Evolutionary conservation across 2,797 vertebrate species (phyloP), one percentile per base, ranked within the genome.

Genomic region (Esox masquinongy): DNA sequence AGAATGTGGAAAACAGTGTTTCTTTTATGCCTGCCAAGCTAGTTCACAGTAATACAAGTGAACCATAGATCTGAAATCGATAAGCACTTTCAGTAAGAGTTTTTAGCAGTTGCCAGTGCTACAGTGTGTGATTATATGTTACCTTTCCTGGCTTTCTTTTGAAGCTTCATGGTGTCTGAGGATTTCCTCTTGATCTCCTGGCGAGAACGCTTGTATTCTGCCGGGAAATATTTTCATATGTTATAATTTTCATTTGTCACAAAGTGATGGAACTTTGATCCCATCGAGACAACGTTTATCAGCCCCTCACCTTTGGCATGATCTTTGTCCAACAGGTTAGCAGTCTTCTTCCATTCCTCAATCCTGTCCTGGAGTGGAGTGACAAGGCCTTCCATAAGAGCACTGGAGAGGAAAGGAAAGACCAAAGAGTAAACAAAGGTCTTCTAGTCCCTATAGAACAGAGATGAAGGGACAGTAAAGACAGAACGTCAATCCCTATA

Each of bases 81-180:
- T 4, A 24, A 6, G 9, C n/a, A 22, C 34, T 49, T 70, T 70
- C 24, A 22, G 5, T 8, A 1, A 5, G 68, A 26, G 63, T 29
- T 70, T 68, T 49, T 50, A n/a, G 12, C n/a, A 61, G 56, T 59
- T 19, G 56, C 31, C 12, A 70, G 31, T 26, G 11, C 1, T n/a
- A n/a, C 1, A 15, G 4, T 15, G 72, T 17, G 12, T 47, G 7
- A 8, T 49, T 6, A 39, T 29, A 22, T 5, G 89, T 87, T 86
- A 99, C 98, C 98, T 97, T 99, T 99, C 82, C 97, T 95, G 0
- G 97, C 97, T 77, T 98, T 99, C 84, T 99, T 99, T 92, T 99
- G 97, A 19, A 99, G 95, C 84, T 99, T 99, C 80, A 99, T 92
- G 0, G 97, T 99, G 86, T 99, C 98, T 0, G 97, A 95, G 0